phyloP scores from a whole-genome alignment of 2,113 vertebrate genomes.

The Eptatretus burgeri region DNA sequence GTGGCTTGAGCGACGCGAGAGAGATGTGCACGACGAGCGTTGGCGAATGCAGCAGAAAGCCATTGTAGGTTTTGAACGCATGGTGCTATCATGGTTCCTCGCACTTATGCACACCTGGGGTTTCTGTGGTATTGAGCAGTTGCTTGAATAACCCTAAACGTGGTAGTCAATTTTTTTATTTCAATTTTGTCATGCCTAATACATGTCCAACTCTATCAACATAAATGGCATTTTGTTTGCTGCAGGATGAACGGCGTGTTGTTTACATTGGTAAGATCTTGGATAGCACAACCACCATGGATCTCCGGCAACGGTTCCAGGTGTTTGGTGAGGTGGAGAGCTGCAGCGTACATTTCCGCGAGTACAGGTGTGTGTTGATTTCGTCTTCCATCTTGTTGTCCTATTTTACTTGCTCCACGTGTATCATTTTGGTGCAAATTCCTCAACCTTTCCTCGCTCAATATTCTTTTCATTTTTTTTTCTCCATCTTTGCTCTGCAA shows the following conservation, averaged over 20 bases:
- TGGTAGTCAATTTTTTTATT: background rate
- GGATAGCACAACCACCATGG: constrained; percentile 48
- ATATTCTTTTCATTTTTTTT: too few species aligned
- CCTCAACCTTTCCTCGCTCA: too few species aligned
- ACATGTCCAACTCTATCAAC: background rate
- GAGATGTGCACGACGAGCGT: background rate
- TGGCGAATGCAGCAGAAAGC: constrained; percentile 5
- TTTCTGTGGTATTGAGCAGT: background rate
- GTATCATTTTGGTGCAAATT: background rate
- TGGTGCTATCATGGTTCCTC: background rate
- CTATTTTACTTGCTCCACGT: background rate
- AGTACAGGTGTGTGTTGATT: constrained; percentile 50
- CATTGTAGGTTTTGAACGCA: constrained; percentile 4
- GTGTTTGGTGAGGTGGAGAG: constrained; percentile 98
- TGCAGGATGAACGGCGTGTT: constrained; percentile 73
- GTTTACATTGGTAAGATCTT: constrained; percentile 79
- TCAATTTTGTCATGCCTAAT: background rate
- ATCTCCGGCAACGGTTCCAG: constrained; percentile 87
- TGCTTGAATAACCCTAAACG: background rate
- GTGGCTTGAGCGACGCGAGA: constrained; percentile 3
- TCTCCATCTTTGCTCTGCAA: too few species aligned
- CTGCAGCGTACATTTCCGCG: constrained; percentile 64
- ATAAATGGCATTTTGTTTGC: background rate
- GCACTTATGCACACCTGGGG: background rate
- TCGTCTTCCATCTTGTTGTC: background rate